These are phyloP conservation scores for Crepidodera aurea DNA, from an alignment of 2,888 invertebrate species.

Conservation along the genomic window DNA sequence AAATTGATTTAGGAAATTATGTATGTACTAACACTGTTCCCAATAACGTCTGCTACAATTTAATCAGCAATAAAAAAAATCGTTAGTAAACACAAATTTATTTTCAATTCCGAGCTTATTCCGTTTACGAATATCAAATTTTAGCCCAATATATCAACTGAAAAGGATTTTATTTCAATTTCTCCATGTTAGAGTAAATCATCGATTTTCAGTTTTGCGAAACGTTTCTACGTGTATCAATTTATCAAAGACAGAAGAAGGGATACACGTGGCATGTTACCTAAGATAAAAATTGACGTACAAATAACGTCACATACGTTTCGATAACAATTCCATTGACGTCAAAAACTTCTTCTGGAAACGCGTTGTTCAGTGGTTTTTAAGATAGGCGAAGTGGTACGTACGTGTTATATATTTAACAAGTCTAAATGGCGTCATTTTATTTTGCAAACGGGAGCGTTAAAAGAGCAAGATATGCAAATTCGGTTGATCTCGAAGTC, in stretches of 20 bases:
- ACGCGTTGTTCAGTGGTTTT: too few relatives aligned
- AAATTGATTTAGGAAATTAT: too few relatives aligned
- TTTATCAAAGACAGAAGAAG: background rate
- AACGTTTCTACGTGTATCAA: slow-evolving; percentile 1
- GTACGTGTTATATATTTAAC: too few relatives aligned
- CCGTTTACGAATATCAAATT: background rate
- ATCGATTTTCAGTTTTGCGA: background rate
- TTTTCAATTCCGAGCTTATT: background rate
- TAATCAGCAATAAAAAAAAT: too few relatives aligned
- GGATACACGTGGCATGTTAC: background rate
- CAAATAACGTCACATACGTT: background rate
- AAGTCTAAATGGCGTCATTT: too few relatives aligned
- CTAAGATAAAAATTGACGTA: background rate
- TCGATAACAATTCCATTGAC: background rate
- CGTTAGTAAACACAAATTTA: too few relatives aligned
- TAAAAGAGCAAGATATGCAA: too few relatives aligned
- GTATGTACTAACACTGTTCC: too few relatives aligned
- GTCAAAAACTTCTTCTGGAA: background rate
- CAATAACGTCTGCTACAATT: too few relatives aligned
- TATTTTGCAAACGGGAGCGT: too few relatives aligned
- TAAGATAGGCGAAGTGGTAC: too few relatives aligned
- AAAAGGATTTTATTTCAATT: slow-evolving; percentile 4
- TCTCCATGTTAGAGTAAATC: background rate
- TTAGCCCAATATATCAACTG: slow-evolving; percentile 7
- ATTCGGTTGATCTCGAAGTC: too few relatives aligned